Percentiles rank a stretch among this genome's conserved stretches.
phyloP scores from a whole-genome alignment of 2,888 invertebrate genomes.

The Neria commutata region DNA sequence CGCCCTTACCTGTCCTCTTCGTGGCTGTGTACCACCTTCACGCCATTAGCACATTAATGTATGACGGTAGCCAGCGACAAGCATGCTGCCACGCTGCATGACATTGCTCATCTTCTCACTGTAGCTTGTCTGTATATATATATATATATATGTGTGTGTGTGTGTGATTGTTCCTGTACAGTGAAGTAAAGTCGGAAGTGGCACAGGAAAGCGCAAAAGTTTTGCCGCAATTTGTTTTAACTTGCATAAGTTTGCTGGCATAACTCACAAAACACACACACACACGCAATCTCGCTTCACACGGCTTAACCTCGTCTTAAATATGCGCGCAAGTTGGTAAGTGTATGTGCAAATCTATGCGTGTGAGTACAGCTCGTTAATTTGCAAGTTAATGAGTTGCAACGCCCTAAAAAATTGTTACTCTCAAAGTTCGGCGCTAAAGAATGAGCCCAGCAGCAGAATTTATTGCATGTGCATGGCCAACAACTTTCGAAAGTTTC shows the following conservation, averaged over 20 bases:
- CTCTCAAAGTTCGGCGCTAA: neutral
- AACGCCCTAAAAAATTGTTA: neutral
- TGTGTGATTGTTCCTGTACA: neutral
- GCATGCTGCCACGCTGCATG: neutral
- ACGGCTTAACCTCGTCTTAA: slow-evolving; percentile 9
- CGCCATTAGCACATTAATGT: slow-evolving; percentile 6
- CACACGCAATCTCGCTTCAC: no score
- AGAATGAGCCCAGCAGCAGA: slow-evolving; percentile 10
- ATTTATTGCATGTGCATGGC: no score
- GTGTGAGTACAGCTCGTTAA: neutral
- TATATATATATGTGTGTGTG: neutral
- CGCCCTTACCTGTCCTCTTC: no score
- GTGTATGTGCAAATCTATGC: neutral
- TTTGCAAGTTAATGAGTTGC: slow-evolving; percentile 11
- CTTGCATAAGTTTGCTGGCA: neutral
- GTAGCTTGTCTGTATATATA: neutral
- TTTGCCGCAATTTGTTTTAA: neutral
- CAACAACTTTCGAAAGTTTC: no score
- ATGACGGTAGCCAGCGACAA: neutral
- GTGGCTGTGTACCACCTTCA: no score
- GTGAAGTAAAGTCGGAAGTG: no score
- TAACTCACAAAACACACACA: neutral
- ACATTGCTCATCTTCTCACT: neutral
- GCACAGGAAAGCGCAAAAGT: neutral
- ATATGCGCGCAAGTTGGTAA: slow-evolving; percentile 14